phyloP scores from a whole-genome alignment of 2,888 invertebrate genomes.

The Ypsolopha scabrella region DNA sequence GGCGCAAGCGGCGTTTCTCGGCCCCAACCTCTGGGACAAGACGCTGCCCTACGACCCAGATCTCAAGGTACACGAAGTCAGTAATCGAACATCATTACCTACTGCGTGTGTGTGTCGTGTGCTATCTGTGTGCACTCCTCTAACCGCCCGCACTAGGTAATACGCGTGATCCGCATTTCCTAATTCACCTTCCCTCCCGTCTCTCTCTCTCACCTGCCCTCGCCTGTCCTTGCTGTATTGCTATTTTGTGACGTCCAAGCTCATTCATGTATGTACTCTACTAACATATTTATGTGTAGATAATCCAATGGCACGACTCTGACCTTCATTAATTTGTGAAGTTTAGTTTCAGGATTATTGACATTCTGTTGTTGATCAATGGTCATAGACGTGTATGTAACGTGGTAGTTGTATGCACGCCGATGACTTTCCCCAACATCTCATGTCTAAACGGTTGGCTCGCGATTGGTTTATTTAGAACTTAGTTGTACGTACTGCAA shows the following conservation, averaged over 20 bases:
- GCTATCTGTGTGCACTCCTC: slow-evolving; percentile 35
- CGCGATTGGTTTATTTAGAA: too few species aligned
- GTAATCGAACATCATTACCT: slow-evolving; percentile 61
- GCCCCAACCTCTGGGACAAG: slow-evolving; percentile 97
- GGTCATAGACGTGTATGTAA: too few species aligned
- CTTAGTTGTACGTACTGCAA: not conserved
- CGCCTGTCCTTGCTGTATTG: not conserved
- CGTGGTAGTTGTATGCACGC: too few species aligned
- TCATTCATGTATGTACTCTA: not conserved
- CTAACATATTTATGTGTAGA: too few species aligned
- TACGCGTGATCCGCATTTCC: slow-evolving; percentile 9
- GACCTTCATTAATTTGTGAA: slow-evolving; percentile 1
- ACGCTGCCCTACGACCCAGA: slow-evolving; percentile 92
- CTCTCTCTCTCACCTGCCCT: slow-evolving; percentile 6
- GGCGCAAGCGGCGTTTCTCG: slow-evolving; percentile 95
- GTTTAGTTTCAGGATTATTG: not conserved
- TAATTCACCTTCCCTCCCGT: slow-evolving; percentile 3
- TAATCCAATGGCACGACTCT: too few species aligned
- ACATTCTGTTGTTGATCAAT: not conserved
- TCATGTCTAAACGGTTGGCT: too few species aligned
- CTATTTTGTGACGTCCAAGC: not conserved
- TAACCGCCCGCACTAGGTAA: slow-evolving; percentile 50
- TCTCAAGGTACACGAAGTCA: slow-evolving; percentile 90
- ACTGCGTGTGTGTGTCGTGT: slow-evolving; percentile 51
- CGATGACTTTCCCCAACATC: too few species aligned